Evolutionary conservation across 1,140 invertebrate species (phyloP), one percentile per base, ranked within the genome.

Genomic region (Zaprionus vittiger): DNA sequence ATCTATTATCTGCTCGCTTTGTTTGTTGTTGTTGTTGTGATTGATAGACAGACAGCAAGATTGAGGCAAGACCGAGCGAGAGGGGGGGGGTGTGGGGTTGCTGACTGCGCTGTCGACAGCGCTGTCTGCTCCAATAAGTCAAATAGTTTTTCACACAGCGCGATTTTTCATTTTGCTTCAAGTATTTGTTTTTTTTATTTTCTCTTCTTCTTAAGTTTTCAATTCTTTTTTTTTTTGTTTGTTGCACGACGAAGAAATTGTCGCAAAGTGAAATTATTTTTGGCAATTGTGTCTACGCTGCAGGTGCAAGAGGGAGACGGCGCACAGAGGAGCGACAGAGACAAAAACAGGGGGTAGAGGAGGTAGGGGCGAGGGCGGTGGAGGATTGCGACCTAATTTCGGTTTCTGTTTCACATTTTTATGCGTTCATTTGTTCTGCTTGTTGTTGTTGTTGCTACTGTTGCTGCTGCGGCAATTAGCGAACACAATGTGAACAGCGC

Each of bases 41-140:
- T 22, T 70, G 73, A 75, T 47, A 47, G 41, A 17, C 41, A 9
- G n/a, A 9, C 41, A 47, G 41, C 9, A 7, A 7, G 31, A 34
- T 7, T 15, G 5, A 6, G 41, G n/a, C 9, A 17, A 17, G 6
- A 7, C 2, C 6, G 7, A 9, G n/a, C n/a, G n/a, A n/a, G n/a
- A n/a, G n/a, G n/a, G n/a, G 41, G 17, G n/a, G 17, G 67, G 26
- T 9, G 55, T 34, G 63, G 41, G 49, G 69, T 72, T 41, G 49
- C 26, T 47, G 62, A 65, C 71, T 67, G 71, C 56, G 63, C 71
- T 75, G 47, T 52, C 47, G 47, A 24, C 47, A 24, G 4, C 47
- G 71, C 78, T 81, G 83, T 83, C 83, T 89, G 84, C 80, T 81
- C 84, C 84, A 87, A 87, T 87, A 87, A 89, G 80, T 89, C 84